Conservation (phyloP, 2,888 invertebrate species). For the Drosophila anceps region DNA sequence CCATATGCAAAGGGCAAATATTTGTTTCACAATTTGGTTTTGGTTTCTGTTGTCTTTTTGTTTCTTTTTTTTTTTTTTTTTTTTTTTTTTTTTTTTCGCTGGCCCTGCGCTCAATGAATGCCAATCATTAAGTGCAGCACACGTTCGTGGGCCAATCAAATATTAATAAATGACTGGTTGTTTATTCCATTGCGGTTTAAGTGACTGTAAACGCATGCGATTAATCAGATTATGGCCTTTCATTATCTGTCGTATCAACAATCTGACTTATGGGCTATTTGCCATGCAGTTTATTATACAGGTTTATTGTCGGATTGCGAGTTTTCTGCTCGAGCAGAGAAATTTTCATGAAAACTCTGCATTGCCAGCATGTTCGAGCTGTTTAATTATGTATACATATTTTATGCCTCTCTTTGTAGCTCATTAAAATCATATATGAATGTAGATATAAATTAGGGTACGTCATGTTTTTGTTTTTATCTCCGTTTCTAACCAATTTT, state of each 20-base stretch:
- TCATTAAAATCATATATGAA: neutral
- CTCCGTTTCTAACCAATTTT: no score
- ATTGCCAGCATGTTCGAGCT: neutral
- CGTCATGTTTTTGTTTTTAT: no score
- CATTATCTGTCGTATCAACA: constrained; percentile 33
- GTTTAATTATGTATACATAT: neutral
- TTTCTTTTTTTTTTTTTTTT: neutral
- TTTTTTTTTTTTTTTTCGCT: neutral
- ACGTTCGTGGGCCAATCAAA: constrained; percentile 42
- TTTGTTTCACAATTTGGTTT: constrained; percentile 40
- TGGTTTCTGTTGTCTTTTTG: neutral
- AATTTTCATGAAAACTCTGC: neutral
- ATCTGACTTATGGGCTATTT: constrained; percentile 20
- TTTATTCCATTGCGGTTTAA: constrained; percentile 43
- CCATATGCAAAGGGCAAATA: constrained; percentile 58
- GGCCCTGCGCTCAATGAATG: constrained; percentile 15
- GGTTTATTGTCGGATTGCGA: neutral
- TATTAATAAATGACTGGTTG: constrained; percentile 46
- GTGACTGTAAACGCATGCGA: constrained; percentile 39
- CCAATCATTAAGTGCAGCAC: constrained; percentile 47
- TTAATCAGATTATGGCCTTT: constrained; percentile 42
- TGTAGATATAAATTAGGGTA: neutral
- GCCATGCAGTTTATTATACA: constrained; percentile 1
- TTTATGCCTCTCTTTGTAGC: neutral
- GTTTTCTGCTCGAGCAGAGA: neutral